These are phyloP conservation scores for Gallirallus australis DNA, from an alignment of 2,797 vertebrate species.

Conservation along the genomic window DNA sequence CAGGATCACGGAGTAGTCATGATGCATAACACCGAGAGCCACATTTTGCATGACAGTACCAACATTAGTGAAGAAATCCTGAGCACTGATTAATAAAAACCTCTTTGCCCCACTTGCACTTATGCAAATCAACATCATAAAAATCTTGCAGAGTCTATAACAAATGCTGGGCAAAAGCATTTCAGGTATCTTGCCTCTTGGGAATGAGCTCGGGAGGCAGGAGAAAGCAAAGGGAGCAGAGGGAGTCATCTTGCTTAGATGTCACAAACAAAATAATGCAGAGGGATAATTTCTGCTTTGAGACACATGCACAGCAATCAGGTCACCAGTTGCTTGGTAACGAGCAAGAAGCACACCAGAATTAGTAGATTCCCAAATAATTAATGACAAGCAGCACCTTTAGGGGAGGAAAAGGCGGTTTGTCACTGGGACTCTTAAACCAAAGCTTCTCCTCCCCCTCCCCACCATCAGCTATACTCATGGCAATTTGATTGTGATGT, in stretches of 20 bases:
- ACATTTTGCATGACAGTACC: neutral
- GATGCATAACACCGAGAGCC: neutral
- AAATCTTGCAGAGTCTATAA: neutral
- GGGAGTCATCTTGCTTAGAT: constrained; percentile 1
- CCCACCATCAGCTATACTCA: neutral
- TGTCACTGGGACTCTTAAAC: constrained; percentile 30
- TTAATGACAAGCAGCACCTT: constrained; percentile 71
- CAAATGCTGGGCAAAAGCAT: neutral
- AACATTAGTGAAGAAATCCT: neutral
- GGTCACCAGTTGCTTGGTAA: constrained; percentile 71
- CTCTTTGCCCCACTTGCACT: neutral
- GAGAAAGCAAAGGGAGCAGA: neutral
- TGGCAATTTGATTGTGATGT: neutral
- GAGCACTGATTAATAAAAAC: neutral
- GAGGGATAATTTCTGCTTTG: constrained; percentile 33
- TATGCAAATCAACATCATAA: neutral
- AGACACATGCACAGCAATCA: constrained; percentile 51
- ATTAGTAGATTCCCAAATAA: constrained; percentile 56
- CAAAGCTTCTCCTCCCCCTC: constrained; percentile 6
- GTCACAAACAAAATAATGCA: constrained; percentile 10
- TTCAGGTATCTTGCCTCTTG: neutral
- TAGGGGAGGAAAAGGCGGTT: constrained; percentile 53
- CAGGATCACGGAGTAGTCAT: neutral
- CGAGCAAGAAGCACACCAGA: constrained; percentile 48
- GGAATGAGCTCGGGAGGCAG: neutral